Conservation (phyloP, 2,113 vertebrate species). For the Protobothrops flavoviridis region DNA sequence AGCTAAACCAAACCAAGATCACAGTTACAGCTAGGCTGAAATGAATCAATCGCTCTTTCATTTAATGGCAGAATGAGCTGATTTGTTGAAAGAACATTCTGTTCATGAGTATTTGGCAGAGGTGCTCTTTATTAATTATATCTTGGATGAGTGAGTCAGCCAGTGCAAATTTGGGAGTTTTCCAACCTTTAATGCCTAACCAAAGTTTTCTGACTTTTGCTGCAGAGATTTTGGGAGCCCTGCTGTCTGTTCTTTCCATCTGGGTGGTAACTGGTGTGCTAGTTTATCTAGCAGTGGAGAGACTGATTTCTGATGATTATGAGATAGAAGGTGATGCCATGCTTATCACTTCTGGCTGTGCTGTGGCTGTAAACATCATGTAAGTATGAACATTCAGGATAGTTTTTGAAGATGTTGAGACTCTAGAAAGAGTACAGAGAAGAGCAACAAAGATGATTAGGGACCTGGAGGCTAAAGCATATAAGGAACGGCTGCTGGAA, state of each 20-base stretch:
- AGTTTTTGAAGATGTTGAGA: not conserved
- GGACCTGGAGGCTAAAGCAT: too few species aligned
- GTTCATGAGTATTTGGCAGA: not conserved
- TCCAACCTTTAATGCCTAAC: not conserved
- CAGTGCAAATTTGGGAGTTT: not conserved
- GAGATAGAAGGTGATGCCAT: slow-evolving; percentile 78
- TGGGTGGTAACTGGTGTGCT: slow-evolving; percentile 84
- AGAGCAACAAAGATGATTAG: too few species aligned
- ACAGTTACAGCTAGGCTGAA: not conserved
- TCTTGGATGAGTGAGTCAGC: not conserved
- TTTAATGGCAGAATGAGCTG: not conserved
- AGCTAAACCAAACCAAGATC: not conserved
- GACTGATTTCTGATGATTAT: slow-evolving; percentile 78
- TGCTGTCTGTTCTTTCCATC: slow-evolving; percentile 86
- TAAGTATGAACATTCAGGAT: slow-evolving; percentile 46
- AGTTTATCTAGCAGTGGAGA: slow-evolving; percentile 78
- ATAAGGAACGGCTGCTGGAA: too few species aligned
- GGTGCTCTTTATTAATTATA: not conserved
- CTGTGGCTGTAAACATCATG: slow-evolving; percentile 83
- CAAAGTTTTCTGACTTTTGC: not conserved
- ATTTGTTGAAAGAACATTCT: not conserved
- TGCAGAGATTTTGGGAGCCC: slow-evolving; percentile 85
- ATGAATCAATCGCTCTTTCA: not conserved
- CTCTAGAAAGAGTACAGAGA: too few species aligned
- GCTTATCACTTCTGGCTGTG: slow-evolving; percentile 87